A percentile compares a stretch with the other conserved stretches of the same genome.
Evolutionary conservation across 2,113 vertebrate species (phyloP).

Genomic region (Pycnonotus jocosus): DNA sequence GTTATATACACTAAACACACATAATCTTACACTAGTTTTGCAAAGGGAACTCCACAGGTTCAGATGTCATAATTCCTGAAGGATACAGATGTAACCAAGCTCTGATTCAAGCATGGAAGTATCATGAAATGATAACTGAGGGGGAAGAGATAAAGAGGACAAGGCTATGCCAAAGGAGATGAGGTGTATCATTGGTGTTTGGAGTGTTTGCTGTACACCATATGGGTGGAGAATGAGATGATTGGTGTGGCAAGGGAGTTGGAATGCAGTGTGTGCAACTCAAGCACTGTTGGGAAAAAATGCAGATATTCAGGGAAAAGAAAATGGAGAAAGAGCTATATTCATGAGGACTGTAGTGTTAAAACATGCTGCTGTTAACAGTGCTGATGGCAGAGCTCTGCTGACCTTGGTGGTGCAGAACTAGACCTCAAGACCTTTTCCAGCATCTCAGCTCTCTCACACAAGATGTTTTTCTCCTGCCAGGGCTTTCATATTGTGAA

Average conservation of each 20-base stretch:
- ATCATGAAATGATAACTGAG: not conserved
- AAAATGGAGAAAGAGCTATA: not conserved
- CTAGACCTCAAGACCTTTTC: not conserved
- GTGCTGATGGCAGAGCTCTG: not conserved
- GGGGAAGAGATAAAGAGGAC: not conserved
- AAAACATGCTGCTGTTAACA: not conserved
- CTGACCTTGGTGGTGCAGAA: not conserved
- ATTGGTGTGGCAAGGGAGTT: not conserved
- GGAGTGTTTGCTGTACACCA: not conserved
- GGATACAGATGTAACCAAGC: not conserved
- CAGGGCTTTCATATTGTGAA: not conserved
- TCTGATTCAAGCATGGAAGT: not conserved
- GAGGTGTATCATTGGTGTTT: not conserved
- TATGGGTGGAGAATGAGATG: not conserved
- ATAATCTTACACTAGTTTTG: not conserved
- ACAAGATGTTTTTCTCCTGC: not conserved
- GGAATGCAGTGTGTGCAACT: not conserved
- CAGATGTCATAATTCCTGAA: not conserved
- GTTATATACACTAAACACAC: not conserved
- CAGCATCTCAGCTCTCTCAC: not conserved
- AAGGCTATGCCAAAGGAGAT: not conserved
- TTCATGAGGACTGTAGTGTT: not conserved
- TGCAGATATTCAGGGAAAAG: not conserved
- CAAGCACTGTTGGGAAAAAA: not conserved
- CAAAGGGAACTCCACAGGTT: not conserved